A percentile compares a stretch with the other conserved stretches of the same genome.
phyloP scores from a whole-genome alignment of 2,888 invertebrate genomes.

The Synergus itoensis region DNA sequence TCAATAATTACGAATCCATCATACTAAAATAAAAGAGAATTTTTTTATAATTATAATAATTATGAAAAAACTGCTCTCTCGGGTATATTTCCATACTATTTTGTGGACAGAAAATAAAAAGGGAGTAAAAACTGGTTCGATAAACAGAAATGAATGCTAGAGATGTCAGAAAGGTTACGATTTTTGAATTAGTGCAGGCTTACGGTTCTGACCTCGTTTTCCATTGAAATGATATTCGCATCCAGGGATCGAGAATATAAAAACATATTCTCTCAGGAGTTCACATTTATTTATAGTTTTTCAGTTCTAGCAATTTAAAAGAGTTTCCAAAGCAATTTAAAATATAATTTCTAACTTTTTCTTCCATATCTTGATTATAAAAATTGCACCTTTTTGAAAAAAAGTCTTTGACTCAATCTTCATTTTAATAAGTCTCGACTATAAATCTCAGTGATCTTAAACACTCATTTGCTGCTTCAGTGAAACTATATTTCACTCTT shows the following conservation, averaged over 20 bases:
- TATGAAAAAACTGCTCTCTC: background rate
- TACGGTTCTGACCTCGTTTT: conserved; percentile 29
- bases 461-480: background rate
- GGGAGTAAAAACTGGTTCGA: conserved; percentile 4
- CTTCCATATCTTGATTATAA: no score
- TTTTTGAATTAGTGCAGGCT: conserved; percentile 35
- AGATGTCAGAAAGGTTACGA: background rate
- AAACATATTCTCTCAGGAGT: background rate
- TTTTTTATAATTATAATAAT: background rate
- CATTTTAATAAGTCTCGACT: no score
- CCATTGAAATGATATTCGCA: background rate
- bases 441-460: no score
- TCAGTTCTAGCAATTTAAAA: no score
- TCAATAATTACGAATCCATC: background rate
- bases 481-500: background rate
- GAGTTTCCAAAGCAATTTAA: no score
- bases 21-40: background rate
- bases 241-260: conserved; percentile 1
- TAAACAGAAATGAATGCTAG: conserved; percentile 22
- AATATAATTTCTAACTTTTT: no score
- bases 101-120: background rate
- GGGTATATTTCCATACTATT: background rate
- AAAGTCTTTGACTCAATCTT: no score
- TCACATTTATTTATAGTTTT: background rate
- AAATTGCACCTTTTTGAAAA: no score